Base-by-base conservation (phyloP, 35 echinoderm and acorn worm genomes). In the Apostichopus japonicus region DNA sequence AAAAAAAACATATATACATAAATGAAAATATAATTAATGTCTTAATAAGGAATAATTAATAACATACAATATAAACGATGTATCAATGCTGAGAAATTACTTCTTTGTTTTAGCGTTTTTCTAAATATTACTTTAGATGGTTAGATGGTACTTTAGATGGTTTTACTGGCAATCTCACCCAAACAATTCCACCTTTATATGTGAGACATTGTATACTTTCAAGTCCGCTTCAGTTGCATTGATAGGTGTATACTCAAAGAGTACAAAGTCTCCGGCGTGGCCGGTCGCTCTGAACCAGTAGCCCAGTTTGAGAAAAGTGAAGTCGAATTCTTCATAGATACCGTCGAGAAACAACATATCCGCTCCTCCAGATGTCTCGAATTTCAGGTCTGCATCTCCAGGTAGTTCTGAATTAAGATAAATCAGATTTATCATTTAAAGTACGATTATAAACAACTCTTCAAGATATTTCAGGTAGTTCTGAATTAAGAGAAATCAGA, bases 331-430 rank as follows among this genome's bases (percentile, higher is more conserved):
- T 15, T 89, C 62, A 73, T 21, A 89, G 7, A 14, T 22, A 5
- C 6, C 14, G 3, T 23, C 21, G 21, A 89, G 8, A 10, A 44
- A 25, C 56, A 44, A 16, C 14, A 72, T 1, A 65, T 89, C 63
- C 24, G 14, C 1, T 33, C 33, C 59, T 33, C 62, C 67, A 2
- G 86, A 89, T 21, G 56, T 52, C 9, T 51, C 9, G 59, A 89
- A 89, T 73, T 65, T 89, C 6, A 72, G 22, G 51, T 89, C 86
- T 44, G 86, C 61, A 89, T 89, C 22, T 16, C 61, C 86, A 13
- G 86, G 63, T 21, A 89, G 63, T 44, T 67, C 86, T 89, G 86
- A 51, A 53, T 44, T 23, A 55, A 82, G 33, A 44, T 1, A 44
- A 5, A 17, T 75, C 15, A 75, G 71, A 17, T 75, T 15, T 1